phyloP scores from a whole-genome alignment of 2,888 invertebrate species.

The Drosophila setosimentum region DNA sequence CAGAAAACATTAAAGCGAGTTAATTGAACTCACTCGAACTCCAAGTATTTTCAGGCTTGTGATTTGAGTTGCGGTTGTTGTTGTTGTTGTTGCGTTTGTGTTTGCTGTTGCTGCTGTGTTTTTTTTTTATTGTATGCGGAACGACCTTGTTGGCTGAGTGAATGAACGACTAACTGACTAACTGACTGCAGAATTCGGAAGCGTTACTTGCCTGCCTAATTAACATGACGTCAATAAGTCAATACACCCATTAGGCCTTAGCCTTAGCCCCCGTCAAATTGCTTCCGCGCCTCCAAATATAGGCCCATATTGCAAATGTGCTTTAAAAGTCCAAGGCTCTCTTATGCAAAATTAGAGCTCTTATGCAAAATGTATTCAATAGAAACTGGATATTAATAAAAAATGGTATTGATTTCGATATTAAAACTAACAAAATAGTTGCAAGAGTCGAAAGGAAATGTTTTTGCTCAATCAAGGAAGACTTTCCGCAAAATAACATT shows the following conservation, averaged over 20 bases:
- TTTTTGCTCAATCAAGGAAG: neutral
- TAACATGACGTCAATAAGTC: slow-evolving; percentile 69
- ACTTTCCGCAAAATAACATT: neutral
- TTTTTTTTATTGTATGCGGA: slow-evolving; percentile 60
- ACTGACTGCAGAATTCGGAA: slow-evolving; percentile 59
- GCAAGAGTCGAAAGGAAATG: neutral
- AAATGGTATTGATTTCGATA: neutral
- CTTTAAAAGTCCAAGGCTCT: slow-evolving; percentile 26
- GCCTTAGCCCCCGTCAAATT: slow-evolving; percentile 27
- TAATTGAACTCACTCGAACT: slow-evolving; percentile 73
- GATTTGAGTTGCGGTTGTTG: slow-evolving; percentile 1
- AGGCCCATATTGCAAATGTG: slow-evolving; percentile 31
- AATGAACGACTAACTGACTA: slow-evolving; percentile 37
- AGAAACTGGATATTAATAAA: neutral
- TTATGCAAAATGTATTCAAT: neutral
- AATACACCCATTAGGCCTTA: slow-evolving; percentile 57
- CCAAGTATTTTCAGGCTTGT: slow-evolving; percentile 27
- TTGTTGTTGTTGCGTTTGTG: neutral
- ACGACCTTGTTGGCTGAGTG: slow-evolving; percentile 71
- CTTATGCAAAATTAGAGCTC: neutral
- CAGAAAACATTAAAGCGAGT: slow-evolving; percentile 45
- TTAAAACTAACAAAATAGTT: neutral
- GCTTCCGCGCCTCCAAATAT: slow-evolving; percentile 39
- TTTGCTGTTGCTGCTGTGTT: neutral
- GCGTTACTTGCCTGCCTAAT: slow-evolving; percentile 50